Evolutionary conservation across 2,888 invertebrate genomes (phyloP).

Genomic region (Heteromyza rotundicornis): DNA sequence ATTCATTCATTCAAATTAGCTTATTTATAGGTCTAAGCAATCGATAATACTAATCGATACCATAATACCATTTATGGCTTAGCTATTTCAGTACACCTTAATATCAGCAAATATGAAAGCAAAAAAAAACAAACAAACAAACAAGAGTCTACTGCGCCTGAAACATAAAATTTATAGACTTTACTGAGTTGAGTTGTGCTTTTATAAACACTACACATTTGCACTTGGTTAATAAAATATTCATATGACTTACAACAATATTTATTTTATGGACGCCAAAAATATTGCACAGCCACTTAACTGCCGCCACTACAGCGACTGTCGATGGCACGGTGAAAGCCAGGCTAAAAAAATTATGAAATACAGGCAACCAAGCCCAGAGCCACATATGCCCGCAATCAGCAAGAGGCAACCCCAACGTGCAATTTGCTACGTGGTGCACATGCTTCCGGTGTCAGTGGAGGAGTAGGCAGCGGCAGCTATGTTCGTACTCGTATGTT

Average conservation of each 20-base stretch:
- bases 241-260: constrained; percentile 5
- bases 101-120: too few relatives aligned
- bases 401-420: constrained; percentile 29
- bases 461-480: too few relatives aligned
- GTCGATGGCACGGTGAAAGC: too few relatives aligned
- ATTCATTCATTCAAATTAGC: too few relatives aligned
- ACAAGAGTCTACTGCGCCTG: too few relatives aligned
- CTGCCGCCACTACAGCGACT: too few relatives aligned
- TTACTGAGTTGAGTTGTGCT: neutral
- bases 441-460: constrained; percentile 16
- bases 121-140: too few relatives aligned
- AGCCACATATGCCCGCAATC: constrained; percentile 34
- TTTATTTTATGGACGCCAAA: constrained; percentile 12
- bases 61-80: too few relatives aligned
- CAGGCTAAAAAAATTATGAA: too few relatives aligned
- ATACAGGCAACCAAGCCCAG: neutral
- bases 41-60: too few relatives aligned
- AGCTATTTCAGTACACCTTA: too few relatives aligned
- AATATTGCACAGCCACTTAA: constrained; percentile 1
- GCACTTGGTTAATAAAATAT: constrained; percentile 2
- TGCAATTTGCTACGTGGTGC: constrained; percentile 28
- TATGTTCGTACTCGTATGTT: neutral
- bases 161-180: neutral
- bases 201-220: neutral
- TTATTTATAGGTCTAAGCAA: too few relatives aligned